Evolutionary conservation across 1,140 invertebrate genomes (phyloP).

Genomic region (Bicyclus anynana): DNA sequence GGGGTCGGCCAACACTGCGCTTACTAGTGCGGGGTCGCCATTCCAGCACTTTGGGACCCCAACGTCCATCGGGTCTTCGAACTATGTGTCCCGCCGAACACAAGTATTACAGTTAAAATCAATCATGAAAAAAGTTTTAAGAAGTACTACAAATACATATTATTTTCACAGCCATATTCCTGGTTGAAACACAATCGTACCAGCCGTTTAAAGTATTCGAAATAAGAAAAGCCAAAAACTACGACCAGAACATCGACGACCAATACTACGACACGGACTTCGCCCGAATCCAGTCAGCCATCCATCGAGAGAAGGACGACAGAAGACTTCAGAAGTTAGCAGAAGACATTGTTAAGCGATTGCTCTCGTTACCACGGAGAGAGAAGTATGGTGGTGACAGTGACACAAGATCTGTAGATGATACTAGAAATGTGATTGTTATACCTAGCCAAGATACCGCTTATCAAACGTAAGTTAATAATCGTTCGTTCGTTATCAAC

Average conservation of each 20-base stretch:
- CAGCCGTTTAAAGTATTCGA: constrained; percentile 29
- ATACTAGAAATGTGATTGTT: constrained; percentile 16
- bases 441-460: neutral
- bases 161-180: constrained; percentile 5
- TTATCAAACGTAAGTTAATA: constrained; percentile 2
- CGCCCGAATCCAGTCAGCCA: neutral
- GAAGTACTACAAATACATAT: no score
- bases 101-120: no score
- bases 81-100: no score
- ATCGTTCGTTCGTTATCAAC: neutral
- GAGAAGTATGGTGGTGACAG: neutral
- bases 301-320: constrained; percentile 1
- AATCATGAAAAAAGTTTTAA: no score
- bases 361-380: neutral
- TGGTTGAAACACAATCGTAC: constrained; percentile 1
- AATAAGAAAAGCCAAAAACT: constrained; percentile 25
- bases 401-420: constrained; percentile 7
- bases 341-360: constrained; percentile 1
- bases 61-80: no score
- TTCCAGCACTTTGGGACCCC: no score
- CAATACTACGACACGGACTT: constrained; percentile 17
- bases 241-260: neutral
- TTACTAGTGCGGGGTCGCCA: no score
- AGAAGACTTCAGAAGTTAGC: neutral
- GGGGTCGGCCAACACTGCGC: no score